Evolutionary conservation across 2,797 vertebrate genomes (phyloP).

Genomic region (Anomalospiza imberbis): DNA sequence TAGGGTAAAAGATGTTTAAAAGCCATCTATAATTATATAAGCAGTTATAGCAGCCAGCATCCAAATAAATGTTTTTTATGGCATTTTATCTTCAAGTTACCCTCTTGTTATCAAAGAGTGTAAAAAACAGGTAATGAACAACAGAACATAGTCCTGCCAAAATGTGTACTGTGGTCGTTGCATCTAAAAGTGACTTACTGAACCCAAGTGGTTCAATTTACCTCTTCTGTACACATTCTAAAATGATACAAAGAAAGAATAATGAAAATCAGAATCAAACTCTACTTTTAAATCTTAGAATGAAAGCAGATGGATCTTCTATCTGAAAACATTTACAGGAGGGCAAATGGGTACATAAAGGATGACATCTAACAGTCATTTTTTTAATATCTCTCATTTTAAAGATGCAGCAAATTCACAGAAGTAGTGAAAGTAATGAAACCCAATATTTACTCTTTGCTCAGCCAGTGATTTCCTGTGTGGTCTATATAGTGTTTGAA

Average conservation of each 20-base stretch:
- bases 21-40: not conserved
- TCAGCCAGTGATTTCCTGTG: not conserved
- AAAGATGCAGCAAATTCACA: not conserved
- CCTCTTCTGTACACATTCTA: not conserved
- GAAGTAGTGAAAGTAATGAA: not conserved
- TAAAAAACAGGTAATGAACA: not conserved
- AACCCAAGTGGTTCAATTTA: not conserved
- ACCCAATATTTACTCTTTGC: not conserved
- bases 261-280: conserved; percentile 14
- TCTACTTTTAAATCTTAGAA: not conserved
- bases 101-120: not conserved
- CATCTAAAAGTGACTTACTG: not conserved
- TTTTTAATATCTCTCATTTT: not conserved
- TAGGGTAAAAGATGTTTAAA: not conserved
- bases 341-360: not conserved
- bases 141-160: not conserved
- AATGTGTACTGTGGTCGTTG: fast-evolving
- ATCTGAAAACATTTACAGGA: not conserved
- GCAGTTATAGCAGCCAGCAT: not conserved
- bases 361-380: not conserved
- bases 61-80: not conserved
- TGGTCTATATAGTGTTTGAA: not conserved
- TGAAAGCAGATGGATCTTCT: not conserved
- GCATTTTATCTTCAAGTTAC: conserved; percentile 3
- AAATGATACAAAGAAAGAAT: not conserved